Evolutionary conservation across 2,113 vertebrate species (phyloP), one percentile per base, ranked within the genome.

Genomic region (Tympanuchus pallidicinctus): DNA sequence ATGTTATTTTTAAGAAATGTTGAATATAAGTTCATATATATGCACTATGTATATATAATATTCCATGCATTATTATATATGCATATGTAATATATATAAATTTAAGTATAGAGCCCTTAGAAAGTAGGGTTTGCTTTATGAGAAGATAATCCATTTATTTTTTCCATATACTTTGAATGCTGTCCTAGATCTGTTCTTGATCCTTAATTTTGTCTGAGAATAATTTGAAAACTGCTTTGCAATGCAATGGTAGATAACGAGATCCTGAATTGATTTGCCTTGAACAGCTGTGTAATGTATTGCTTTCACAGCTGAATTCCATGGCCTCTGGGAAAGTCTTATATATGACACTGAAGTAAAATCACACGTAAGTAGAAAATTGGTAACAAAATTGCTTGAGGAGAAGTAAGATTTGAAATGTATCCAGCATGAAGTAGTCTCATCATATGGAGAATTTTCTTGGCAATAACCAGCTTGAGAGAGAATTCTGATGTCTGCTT

Each of bases 241-340:
- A n/a, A 66, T 92, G 54, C 32, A 63, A 0, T 72, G 10, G 13
- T 63, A 54, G 57, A 32, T 76, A 60, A 61, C 30, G 78, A n/a
- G 7, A 82, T 87, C 20, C 28, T 45, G 34, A 56, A 45, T 0
- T 79, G 32, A 70, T 73, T 90, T 84, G 21, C 64, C 45, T 32
- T 88, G 47, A 92, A 28, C 43, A 73, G 16, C 17, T 87, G 16
- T 63, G 16, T 92, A 32, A 87, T 77, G 16, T 52, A 42, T 96
- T 97, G 32, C 50, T 95, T 96, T 97, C 92, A 10, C 95, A 99
- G 99, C 95, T 96, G 98, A 99, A 93, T 99, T 99, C 95, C 98
- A 99, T 8, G 99, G 99, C 71, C 98, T 99, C 65, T 99, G 99
- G 99, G 99, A 99, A 85, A 99, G 99, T 94, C 97, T 99, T 59